Conservation (phyloP, 1,140 invertebrate genomes). For the Physella acuta region DNA sequence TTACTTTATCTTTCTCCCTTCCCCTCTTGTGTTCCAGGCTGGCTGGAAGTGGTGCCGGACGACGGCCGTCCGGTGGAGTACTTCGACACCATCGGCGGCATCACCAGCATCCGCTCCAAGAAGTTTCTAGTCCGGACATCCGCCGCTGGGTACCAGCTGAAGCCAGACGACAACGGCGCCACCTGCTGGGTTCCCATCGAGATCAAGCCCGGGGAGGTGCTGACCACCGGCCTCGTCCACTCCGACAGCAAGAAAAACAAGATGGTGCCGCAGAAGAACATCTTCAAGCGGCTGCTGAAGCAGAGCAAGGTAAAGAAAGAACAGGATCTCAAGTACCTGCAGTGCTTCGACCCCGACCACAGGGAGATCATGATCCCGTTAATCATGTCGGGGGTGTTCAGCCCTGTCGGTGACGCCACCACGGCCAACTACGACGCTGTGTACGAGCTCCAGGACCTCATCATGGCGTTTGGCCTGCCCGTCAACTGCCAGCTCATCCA, state of each 20-base stretch:
- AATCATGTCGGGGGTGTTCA: slow-evolving; percentile 54
- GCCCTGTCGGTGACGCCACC: slow-evolving; percentile 47
- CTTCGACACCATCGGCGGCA: slow-evolving; percentile 51
- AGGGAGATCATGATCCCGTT: slow-evolving; percentile 52
- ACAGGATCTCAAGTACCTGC: slow-evolving; percentile 52
- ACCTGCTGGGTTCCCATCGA: slow-evolving; percentile 49
- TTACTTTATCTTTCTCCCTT: too few species aligned
- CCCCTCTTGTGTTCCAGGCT: too few species aligned
- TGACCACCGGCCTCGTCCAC: slow-evolving; percentile 50
- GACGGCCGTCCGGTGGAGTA: slow-evolving; percentile 53
- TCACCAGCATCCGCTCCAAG: slow-evolving; percentile 43
- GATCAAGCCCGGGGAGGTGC: slow-evolving; percentile 45
- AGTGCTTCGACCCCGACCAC: slow-evolving; percentile 45
- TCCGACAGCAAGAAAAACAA: slow-evolving; percentile 50
- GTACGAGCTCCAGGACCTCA: slow-evolving; percentile 51
- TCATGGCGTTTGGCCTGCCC: slow-evolving; percentile 48
- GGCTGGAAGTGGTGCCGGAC: slow-evolving; percentile 53
- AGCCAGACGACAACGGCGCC: slow-evolving; percentile 40
- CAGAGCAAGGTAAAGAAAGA: slow-evolving; percentile 38
- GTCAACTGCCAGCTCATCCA: slow-evolving; percentile 49
- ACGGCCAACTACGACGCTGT: slow-evolving; percentile 50
- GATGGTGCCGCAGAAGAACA: slow-evolving; percentile 13
- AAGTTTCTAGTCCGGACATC: slow-evolving; percentile 50
- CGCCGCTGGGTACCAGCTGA: slow-evolving; percentile 49
- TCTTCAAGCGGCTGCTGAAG: slow-evolving; percentile 47